Evolutionary conservation across 2,888 invertebrate genomes (phyloP).

Genomic region (Ditylenchus weischeri): DNA sequence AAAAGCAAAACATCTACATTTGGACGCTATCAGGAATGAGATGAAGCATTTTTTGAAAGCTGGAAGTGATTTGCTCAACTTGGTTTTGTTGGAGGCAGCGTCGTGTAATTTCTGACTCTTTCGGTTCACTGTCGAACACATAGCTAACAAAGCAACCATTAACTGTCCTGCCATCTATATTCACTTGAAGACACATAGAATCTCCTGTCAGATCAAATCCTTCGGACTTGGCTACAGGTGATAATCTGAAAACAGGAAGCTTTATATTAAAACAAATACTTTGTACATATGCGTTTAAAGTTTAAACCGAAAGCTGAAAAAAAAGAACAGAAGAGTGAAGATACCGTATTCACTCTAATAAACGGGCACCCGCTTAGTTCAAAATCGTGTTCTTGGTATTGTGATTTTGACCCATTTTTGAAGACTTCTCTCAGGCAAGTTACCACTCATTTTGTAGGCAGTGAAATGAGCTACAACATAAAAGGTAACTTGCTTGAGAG

Average conservation of each 20-base stretch:
- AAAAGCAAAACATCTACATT: background rate
- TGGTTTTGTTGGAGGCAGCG: background rate
- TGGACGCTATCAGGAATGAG: background rate
- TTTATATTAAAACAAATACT: no score
- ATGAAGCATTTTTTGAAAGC: background rate
- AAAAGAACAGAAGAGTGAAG: no score
- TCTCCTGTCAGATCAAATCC: constrained; percentile 3
- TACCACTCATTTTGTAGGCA: no score
- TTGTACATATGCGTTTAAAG: no score
- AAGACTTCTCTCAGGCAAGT: no score
- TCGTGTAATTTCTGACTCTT: background rate
- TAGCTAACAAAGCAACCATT: background rate
- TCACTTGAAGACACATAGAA: background rate
- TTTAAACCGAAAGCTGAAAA: no score
- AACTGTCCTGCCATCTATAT: background rate
- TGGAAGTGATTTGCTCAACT: background rate
- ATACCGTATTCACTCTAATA: no score
- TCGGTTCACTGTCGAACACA: background rate
- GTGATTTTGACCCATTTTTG: no score
- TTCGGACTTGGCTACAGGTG: background rate
- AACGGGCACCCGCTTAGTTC: no score
- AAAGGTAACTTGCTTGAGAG: no score
- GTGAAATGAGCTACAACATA: no score
- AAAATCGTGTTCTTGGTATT: no score
- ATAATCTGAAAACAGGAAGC: background rate